Evolutionary conservation across 1,140 invertebrate genomes (phyloP).

Genomic region (Sipha flava): DNA sequence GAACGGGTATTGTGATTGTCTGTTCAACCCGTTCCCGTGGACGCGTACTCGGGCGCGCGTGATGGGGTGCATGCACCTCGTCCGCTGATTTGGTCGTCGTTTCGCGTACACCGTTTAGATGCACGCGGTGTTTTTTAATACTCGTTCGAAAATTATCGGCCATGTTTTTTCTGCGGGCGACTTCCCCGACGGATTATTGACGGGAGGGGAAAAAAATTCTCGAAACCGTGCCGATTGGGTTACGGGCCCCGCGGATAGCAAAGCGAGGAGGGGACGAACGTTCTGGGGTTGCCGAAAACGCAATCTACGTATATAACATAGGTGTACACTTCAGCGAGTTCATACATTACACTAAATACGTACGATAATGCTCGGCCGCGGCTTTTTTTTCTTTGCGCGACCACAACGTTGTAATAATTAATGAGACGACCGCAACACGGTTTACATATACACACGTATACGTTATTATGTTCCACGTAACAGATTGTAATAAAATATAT

Average conservation of each 20-base stretch:
- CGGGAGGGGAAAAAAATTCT: background rate
- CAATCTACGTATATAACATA: no score
- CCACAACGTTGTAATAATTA: no score
- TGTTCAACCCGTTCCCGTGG: conserved; percentile 9
- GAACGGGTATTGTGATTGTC: background rate
- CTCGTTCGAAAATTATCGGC: conserved; percentile 7
- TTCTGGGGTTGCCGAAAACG: background rate
- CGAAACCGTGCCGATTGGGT: background rate
- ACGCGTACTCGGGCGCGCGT: background rate
- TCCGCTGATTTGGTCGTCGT: background rate
- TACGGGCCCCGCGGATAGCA: background rate
- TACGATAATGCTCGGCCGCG: background rate
- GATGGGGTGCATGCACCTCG: background rate
- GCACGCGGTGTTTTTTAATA: background rate
- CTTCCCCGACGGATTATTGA: background rate
- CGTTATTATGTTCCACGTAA: background rate
- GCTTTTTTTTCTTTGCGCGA: background rate
- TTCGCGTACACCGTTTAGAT: background rate
- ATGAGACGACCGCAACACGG: background rate
- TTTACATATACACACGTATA: background rate
- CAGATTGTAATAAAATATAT: background rate
- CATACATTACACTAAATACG: background rate
- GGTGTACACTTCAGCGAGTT: background rate
- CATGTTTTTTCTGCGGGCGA: background rate
- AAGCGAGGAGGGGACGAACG: background rate